Conservation (phyloP, 2,797 vertebrate species). For the Tympanoctomys barrerae region DNA sequence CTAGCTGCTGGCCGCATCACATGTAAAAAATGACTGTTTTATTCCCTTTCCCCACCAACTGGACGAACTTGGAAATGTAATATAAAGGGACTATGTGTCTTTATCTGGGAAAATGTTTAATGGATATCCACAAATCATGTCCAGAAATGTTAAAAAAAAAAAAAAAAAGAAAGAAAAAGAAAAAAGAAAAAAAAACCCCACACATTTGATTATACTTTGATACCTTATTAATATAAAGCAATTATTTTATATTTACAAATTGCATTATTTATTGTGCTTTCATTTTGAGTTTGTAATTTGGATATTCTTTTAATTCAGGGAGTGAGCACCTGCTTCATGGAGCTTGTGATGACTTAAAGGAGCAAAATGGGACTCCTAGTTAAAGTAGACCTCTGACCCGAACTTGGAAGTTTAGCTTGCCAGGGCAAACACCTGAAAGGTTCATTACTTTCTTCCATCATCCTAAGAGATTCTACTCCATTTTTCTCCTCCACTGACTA, state of each 20-base stretch:
- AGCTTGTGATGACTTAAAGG: background rate
- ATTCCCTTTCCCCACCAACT: background rate
- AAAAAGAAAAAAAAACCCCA: too few species aligned
- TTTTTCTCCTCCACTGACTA: slow-evolving; percentile 49
- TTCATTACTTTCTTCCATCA: background rate
- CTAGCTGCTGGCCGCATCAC: background rate
- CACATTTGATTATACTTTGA: background rate
- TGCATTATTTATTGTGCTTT: slow-evolving; percentile 4
- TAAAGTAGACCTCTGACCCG: slow-evolving; percentile 54
- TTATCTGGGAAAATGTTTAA: background rate
- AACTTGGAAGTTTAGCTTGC: slow-evolving; percentile 9
- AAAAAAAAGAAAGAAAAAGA: too few species aligned
- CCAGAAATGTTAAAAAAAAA: background rate
- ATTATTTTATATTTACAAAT: slow-evolving; percentile 37
- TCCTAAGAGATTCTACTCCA: slow-evolving; percentile 46
- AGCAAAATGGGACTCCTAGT: background rate
- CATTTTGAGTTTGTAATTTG: slow-evolving; percentile 11
- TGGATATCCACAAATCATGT: background rate
- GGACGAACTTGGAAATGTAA: background rate
- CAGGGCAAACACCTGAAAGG: slow-evolving; percentile 19
- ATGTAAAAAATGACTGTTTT: background rate
- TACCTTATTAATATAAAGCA: slow-evolving; percentile 38
- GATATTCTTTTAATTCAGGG: slow-evolving; percentile 35
- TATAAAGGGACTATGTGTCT: background rate
- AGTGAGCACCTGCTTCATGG: background rate